Evolutionary conservation across 2,797 vertebrate genomes (phyloP), one percentile per base, ranked within the genome.

Genomic region (Gallirallus australis): DNA sequence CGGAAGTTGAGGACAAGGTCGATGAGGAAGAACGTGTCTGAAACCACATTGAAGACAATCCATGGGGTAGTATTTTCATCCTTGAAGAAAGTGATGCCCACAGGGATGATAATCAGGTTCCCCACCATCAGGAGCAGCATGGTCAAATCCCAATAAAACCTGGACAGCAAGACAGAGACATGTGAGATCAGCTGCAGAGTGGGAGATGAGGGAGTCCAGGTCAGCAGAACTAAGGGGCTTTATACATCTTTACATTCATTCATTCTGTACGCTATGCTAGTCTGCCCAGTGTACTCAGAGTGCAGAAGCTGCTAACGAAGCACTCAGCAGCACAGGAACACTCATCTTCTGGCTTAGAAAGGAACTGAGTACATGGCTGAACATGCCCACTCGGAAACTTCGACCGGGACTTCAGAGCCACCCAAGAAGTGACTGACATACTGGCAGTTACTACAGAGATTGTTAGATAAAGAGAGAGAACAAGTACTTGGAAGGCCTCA

Each of bases 21-120:
- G 97, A 99, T 99, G 97, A 99, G 99, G 97, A 99, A 99, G 98
- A 99, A 99, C 0, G 99, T 99, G 97, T 99, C 99, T 0, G 99
- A 99, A 89, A 99, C 99, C 80, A 99, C 99, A 9, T 99, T 99
- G 98, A 99, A 99, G 96, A 99, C 99, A 60, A 99, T 99, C 99
- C 99, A 99, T 0, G 99, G 99, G 0, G 99, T 99, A 7, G 99
- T 99, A 97, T 99, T 99, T 96, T 99, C 99, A 6, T 99, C 99
- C 96, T 99, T 99, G 98, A 99, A 99, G 98, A 99, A 99, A 11
- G 99, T 99, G 98, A 99, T 99, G 97, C 99, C 99, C 94, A 99
- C 99, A 0, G 99, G 99, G 92, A 99, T 99, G 97, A 99, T 99
- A 98, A 99, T 99, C 96, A 99, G 98, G 98, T 99, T 99, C 69